Percentiles rank a stretch among this genome's conserved stretches.
phyloP scores from a whole-genome alignment of 1,140 invertebrate species.

The Eubasilissa regina region DNA sequence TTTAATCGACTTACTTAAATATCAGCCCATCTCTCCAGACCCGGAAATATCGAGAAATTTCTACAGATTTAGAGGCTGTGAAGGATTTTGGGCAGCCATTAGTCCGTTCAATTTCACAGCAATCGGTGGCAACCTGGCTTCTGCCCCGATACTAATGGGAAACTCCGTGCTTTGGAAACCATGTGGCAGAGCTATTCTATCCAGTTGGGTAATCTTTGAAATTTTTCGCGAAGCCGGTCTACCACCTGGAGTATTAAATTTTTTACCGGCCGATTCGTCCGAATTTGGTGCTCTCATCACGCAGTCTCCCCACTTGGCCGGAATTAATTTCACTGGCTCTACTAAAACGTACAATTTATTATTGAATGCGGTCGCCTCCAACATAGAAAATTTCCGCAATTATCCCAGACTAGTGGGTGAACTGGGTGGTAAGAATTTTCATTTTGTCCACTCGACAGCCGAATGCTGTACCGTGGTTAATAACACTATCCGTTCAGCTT shows the following conservation, averaged over 20 bases:
- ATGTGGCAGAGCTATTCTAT: slow-evolving; percentile 94
- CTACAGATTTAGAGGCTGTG: slow-evolving; percentile 88
- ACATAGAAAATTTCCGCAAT: slow-evolving; percentile 85
- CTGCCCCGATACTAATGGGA: slow-evolving; percentile 94
- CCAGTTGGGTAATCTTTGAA: slow-evolving; percentile 92
- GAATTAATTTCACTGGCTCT: slow-evolving; percentile 95
- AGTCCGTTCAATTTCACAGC: slow-evolving; percentile 98
- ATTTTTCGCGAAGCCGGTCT: slow-evolving; percentile 87
- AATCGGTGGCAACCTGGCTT: slow-evolving; percentile 95
- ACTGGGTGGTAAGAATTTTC: slow-evolving; percentile 97
- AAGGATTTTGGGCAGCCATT: slow-evolving; percentile 95
- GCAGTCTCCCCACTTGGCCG: slow-evolving; percentile 83
- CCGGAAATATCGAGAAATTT: slow-evolving; percentile 81
- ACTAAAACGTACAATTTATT: slow-evolving; percentile 90
- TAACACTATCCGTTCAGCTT: slow-evolving; percentile 87
- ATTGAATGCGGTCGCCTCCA: slow-evolving; percentile 89
- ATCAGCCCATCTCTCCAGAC: slow-evolving; percentile 85
- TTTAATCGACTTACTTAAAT: slow-evolving; percentile 84
- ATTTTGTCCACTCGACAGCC: slow-evolving; percentile 92
- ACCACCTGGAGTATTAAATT: slow-evolving; percentile 94
- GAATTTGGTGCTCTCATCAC: slow-evolving; percentile 92
- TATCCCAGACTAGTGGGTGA: slow-evolving; percentile 93
- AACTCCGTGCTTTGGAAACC: slow-evolving; percentile 96
- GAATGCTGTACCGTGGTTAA: slow-evolving; percentile 84
- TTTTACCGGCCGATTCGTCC: slow-evolving; percentile 91